These are phyloP conservation scores for Chloropsis cyanopogon DNA, from an alignment of 2,113 vertebrate genomes.

Conservation along the genomic window DNA sequence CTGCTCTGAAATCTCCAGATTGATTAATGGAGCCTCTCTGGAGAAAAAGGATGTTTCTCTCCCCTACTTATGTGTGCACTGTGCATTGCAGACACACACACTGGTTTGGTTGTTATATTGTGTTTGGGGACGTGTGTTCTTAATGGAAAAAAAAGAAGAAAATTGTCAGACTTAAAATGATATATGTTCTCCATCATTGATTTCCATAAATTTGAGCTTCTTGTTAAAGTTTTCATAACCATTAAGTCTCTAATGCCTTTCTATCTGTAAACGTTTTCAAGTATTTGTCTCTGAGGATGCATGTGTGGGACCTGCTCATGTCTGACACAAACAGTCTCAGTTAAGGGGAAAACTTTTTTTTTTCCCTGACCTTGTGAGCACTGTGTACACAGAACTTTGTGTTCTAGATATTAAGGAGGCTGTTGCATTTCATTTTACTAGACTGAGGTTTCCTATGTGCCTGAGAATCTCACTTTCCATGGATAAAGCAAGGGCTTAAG, in stretches of 20 bases:
- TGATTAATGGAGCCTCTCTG: not conserved
- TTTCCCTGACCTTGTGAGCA: not conserved
- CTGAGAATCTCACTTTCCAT: not conserved
- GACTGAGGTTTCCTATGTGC: not conserved
- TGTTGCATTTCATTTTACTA: constrained; percentile 2
- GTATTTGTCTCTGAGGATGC: not conserved
- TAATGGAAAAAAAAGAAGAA: not conserved
- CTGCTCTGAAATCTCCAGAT: not conserved
- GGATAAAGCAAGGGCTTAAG: constrained; percentile 24
- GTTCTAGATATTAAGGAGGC: not conserved
- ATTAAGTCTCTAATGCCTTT: not conserved
- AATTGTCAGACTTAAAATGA: not conserved
- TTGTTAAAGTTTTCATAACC: not conserved
- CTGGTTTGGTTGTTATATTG: not conserved
- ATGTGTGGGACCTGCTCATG: not conserved
- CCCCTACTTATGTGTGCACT: rapidly evolving
- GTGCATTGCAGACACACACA: not conserved
- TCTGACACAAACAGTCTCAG: not conserved
- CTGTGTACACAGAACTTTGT: not conserved
- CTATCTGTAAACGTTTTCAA: not conserved
- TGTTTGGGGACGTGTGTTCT: not conserved
- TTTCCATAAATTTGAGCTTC: not conserved
- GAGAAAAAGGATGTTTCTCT: not conserved
- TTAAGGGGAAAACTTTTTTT: not conserved
- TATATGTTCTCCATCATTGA: not conserved